Conservation (phyloP, 2,797 vertebrate species). For the Galagoides demidoff region DNA sequence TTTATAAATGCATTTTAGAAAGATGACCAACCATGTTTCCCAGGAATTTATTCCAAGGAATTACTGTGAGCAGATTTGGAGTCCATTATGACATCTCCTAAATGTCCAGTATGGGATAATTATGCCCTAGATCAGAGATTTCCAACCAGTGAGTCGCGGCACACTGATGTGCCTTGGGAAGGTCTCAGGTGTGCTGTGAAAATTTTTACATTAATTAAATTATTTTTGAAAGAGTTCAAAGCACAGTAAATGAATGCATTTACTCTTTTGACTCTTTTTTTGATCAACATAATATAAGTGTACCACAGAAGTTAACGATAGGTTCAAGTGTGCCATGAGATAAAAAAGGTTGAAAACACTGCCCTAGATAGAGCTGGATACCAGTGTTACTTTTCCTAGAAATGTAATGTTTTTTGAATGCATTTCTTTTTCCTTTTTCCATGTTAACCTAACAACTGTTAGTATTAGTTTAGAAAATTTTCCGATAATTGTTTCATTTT, state of each 20-base stretch:
- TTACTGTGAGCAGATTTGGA: neutral
- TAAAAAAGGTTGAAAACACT: too few relatives aligned
- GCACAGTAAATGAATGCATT: too few relatives aligned
- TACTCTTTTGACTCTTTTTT: too few relatives aligned
- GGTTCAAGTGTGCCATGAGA: too few relatives aligned
- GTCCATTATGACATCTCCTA: neutral
- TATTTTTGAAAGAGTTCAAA: too few relatives aligned
- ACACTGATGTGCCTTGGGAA: too few relatives aligned
- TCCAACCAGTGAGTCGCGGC: too few relatives aligned
- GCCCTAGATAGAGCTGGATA: neutral
- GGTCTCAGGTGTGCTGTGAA: too few relatives aligned
- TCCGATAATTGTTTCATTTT: neutral
- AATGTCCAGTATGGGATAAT: neutral
- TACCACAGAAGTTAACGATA: too few relatives aligned
- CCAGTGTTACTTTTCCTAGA: neutral
- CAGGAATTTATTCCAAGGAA: neutral
- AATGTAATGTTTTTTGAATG: neutral
- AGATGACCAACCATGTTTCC: neutral
- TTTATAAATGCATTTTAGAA: constrained; percentile 23
- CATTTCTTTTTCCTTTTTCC: neutral
- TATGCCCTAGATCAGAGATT: neutral
- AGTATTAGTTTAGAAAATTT: neutral
- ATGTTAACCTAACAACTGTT: neutral
- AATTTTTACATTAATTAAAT: too few relatives aligned
- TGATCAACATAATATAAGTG: too few relatives aligned